These are phyloP conservation scores for Brachypteracias leptosomus DNA, from an alignment of 2,113 vertebrate species.

Conservation along the genomic window DNA sequence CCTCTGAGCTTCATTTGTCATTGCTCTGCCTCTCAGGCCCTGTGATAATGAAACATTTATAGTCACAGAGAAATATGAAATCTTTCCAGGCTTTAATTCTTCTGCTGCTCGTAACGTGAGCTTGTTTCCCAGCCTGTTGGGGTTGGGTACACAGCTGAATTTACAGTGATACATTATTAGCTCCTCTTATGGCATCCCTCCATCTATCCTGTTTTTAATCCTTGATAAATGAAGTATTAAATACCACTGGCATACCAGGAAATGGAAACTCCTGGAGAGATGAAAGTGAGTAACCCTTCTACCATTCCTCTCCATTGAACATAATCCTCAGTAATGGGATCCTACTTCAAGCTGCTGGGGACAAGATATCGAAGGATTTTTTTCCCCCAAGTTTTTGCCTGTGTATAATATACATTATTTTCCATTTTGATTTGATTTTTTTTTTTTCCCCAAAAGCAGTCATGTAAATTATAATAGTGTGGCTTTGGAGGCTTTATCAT, in stretches of 20 bases:
- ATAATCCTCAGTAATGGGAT: slow-evolving; percentile 27
- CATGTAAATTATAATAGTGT: slow-evolving; percentile 10
- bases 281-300: slow-evolving; percentile 26
- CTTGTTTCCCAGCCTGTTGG: background rate
- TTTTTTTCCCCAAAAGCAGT: background rate
- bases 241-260: slow-evolving; percentile 13
- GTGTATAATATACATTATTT: background rate
- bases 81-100: background rate
- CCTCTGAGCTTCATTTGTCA: background rate
- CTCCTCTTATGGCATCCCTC: background rate
- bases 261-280: slow-evolving; percentile 40
- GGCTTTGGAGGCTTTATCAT: background rate
- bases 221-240: slow-evolving; percentile 57
- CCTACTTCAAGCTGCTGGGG: slow-evolving; percentile 1
- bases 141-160: background rate
- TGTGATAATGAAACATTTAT: background rate
- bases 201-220: slow-evolving; percentile 32
- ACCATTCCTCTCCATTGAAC: slow-evolving; percentile 26
- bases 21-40: background rate
- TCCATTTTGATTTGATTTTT: background rate
- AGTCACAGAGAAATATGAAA: background rate
- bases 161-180: background rate
- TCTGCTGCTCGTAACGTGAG: background rate
- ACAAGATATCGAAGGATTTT: background rate
- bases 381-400: background rate